phyloP scores from a whole-genome alignment of 2,113 vertebrate genomes.

The Pantherophis guttatus region DNA sequence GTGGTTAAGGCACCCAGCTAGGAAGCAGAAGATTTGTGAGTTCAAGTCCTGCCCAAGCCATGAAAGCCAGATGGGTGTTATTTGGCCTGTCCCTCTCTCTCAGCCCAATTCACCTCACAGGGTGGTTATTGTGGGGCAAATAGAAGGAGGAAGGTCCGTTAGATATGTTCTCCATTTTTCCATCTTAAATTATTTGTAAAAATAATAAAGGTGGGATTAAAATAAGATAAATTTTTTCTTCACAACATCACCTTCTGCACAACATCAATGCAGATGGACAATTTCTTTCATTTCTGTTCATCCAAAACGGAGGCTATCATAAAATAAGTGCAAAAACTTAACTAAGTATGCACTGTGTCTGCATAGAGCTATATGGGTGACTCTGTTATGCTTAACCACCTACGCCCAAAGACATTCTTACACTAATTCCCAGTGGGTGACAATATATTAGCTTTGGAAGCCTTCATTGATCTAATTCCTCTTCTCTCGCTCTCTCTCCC shows the following conservation, averaged over 20 bases:
- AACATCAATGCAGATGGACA: neutral
- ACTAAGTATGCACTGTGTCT: neutral
- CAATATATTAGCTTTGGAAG: conserved; percentile 69
- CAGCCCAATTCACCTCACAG: neutral
- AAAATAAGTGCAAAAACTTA: neutral
- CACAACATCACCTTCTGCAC: neutral
- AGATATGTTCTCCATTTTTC: neutral
- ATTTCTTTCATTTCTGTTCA: neutral
- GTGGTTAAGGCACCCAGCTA: neutral
- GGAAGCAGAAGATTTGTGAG: neutral
- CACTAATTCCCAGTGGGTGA: conserved; percentile 75
- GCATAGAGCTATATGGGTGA: neutral
- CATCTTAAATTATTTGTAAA: neutral
- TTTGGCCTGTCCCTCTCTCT: neutral
- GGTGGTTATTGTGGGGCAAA: neutral
- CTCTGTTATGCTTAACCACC: neutral
- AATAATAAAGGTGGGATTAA: neutral
- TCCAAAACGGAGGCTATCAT: neutral
- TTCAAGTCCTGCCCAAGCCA: neutral
- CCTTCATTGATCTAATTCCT: conserved; percentile 47
- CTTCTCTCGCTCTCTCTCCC: too few relatives aligned
- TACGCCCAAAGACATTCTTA: conserved; percentile 38
- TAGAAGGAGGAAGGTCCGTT: neutral
- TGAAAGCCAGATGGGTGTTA: neutral
- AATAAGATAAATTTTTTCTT: neutral